A percentile compares a stretch with the other conserved stretches of the same genome.
Conservation (phyloP, 1,140 invertebrate genomes). For the Bombus huntii region DNA sequence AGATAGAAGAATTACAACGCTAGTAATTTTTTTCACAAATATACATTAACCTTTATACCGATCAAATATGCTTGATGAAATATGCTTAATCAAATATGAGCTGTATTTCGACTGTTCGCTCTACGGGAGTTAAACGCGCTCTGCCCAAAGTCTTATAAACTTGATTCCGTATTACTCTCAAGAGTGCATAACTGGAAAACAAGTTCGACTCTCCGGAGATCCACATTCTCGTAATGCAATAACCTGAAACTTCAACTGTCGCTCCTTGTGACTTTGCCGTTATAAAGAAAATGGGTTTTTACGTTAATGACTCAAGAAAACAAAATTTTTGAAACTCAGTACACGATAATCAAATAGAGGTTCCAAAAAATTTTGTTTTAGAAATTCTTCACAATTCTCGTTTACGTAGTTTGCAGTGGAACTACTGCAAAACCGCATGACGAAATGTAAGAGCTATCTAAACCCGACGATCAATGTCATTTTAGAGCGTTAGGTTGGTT, state of each 20-base stretch:
- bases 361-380: no score
- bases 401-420: neutral
- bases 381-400: neutral
- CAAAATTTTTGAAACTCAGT: neutral
- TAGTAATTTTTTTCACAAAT: neutral
- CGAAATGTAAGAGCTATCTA: neutral
- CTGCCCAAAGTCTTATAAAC: slow-evolving; percentile 17
- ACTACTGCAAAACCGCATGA: neutral
- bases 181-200: slow-evolving; percentile 19
- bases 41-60: neutral
- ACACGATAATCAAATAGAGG: neutral
- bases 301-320: neutral
- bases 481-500: slow-evolving; percentile 2
- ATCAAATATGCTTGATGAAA: neutral
- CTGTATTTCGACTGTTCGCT: neutral
- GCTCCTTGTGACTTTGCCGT: neutral
- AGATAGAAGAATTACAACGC: neutral
- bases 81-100: neutral
- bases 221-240: slow-evolving; percentile 10
- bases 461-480: slow-evolving; percentile 7
- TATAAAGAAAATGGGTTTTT: neutral
- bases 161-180: slow-evolving; percentile 9
- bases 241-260: slow-evolving; percentile 9
- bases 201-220: slow-evolving; percentile 13
- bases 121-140: neutral